A percentile compares a stretch with the other conserved stretches of the same genome.
Evolutionary conservation across 2,113 vertebrate species (phyloP).

Genomic region (Thermophis baileyi): DNA sequence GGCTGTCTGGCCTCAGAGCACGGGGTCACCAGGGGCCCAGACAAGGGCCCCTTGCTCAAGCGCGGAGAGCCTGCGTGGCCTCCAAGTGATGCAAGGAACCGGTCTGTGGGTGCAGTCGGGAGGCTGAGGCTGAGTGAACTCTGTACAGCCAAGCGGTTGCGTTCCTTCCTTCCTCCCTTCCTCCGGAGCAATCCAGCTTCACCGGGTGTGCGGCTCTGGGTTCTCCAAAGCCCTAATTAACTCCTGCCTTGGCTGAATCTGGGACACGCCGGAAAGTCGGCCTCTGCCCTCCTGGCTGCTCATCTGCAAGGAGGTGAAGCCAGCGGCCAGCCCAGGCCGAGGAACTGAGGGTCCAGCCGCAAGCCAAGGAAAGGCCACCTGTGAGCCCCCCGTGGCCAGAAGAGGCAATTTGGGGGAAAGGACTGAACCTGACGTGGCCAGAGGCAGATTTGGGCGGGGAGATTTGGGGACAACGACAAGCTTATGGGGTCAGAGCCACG

Average conservation of each 20-base stretch:
- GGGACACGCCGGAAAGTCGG: neutral
- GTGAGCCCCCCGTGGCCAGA: neutral
- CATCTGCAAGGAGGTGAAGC: neutral
- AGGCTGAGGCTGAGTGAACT: neutral
- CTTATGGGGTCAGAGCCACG: neutral
- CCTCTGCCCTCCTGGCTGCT: no score
- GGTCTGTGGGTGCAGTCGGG: conserved; percentile 13
- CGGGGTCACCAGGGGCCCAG: neutral
- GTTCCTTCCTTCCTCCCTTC: neutral
- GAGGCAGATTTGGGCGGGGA: neutral
- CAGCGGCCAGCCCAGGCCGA: neutral
- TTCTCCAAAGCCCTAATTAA: neutral
- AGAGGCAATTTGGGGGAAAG: neutral
- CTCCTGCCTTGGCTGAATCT: neutral
- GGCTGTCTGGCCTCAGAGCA: neutral
- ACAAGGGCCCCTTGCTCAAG: conserved; percentile 1
- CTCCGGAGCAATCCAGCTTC: neutral
- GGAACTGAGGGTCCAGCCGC: no score
- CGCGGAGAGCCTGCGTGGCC: neutral
- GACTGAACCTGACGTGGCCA: neutral
- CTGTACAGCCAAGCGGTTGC: accelerated
- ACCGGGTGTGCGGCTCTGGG: accelerated
- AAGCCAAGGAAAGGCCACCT: no score
- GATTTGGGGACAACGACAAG: neutral
- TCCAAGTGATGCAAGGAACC: neutral